phyloP scores from a whole-genome alignment of 2,113 vertebrate genomes.

The Clupea harengus region DNA sequence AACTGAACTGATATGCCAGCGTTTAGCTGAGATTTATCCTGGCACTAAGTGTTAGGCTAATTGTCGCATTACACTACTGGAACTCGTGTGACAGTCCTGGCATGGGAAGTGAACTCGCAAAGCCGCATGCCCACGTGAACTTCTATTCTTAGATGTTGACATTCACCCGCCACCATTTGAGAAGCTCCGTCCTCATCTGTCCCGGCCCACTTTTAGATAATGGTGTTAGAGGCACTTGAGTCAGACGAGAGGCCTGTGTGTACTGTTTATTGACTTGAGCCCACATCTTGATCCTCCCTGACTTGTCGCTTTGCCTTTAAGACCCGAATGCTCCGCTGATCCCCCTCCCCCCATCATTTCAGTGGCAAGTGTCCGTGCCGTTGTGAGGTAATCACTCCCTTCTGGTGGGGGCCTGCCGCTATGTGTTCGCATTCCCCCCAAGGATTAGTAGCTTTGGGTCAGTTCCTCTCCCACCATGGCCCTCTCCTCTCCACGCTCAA shows the following conservation, averaged over 20 bases:
- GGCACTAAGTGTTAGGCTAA: neutral
- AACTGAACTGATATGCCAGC: neutral
- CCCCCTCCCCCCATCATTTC: slow-evolving; percentile 1
- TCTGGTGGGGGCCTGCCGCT: slow-evolving; percentile 16
- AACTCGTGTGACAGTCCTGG: neutral
- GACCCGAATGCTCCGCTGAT: neutral
- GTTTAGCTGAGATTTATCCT: neutral
- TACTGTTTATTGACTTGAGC: neutral
- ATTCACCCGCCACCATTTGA: slow-evolving; percentile 61
- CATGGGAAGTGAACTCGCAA: neutral
- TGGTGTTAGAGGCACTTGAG: slow-evolving; percentile 36
- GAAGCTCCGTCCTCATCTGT: slow-evolving; percentile 48
- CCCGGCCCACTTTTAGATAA: slow-evolving; percentile 33
- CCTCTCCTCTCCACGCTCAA: slow-evolving; percentile 33
- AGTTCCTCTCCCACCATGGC: slow-evolving; percentile 40
- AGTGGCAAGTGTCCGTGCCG: neutral
- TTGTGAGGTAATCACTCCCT: slow-evolving; percentile 21
- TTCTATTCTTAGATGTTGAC: slow-evolving; percentile 59
- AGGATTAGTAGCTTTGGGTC: slow-evolving; percentile 44
- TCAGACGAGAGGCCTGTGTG: neutral
- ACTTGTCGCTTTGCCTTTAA: neutral
- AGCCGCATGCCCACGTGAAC: neutral
- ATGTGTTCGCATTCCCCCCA: slow-evolving; percentile 13
- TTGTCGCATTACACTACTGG: slow-evolving; percentile 23
- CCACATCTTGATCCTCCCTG: neutral